Conservation (phyloP, 2,797 vertebrate species). For the Artibeus jamaicensis region DNA sequence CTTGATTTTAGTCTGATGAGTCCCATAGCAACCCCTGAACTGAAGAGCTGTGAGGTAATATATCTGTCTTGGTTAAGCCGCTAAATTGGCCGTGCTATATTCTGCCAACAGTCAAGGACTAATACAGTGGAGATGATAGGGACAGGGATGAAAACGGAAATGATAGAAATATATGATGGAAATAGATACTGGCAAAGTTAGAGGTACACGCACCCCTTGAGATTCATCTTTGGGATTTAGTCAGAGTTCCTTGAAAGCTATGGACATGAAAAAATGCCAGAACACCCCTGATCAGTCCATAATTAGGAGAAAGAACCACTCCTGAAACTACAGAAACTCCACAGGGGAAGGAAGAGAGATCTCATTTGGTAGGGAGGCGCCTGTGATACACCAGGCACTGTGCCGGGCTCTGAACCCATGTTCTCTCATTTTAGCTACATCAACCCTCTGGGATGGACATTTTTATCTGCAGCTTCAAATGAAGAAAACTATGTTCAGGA, state of each 20-base stretch:
- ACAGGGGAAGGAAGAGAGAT: background rate
- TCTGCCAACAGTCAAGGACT: background rate
- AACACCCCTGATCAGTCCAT: background rate
- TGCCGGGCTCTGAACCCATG: background rate
- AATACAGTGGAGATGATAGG: background rate
- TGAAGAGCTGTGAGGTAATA: background rate
- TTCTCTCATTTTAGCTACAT: background rate
- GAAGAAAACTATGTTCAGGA: background rate
- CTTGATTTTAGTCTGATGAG: background rate
- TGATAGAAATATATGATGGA: background rate
- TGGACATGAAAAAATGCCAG: background rate
- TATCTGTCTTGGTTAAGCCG: too few relatives aligned
- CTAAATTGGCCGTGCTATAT: background rate
- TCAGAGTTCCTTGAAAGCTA: background rate
- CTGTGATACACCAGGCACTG: background rate
- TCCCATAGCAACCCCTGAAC: background rate
- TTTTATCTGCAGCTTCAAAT: background rate
- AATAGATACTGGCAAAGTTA: background rate
- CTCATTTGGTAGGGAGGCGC: too few relatives aligned
- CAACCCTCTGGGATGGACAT: background rate
- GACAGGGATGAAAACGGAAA: background rate
- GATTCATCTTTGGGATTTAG: background rate
- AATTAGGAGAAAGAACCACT: background rate
- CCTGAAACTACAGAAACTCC: background rate
- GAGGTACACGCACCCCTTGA: background rate